Base-by-base conservation (phyloP, 2,888 invertebrate species). In the Protodeltote pygarga region DNA sequence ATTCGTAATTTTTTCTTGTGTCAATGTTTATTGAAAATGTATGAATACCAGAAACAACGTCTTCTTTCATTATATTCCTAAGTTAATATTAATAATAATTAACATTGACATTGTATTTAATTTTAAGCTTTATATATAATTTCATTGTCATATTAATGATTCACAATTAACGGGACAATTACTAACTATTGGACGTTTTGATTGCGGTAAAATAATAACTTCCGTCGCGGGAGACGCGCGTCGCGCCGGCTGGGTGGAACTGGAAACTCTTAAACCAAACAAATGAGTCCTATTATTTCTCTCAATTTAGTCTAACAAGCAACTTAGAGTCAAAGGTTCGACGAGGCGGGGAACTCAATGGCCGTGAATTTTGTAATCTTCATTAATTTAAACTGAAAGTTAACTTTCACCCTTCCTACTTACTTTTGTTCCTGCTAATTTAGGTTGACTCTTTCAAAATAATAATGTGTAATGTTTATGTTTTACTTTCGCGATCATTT, bases 341-440 rank as follows among this genome's bases (percentile, higher is more conserved):
- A 82, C 84, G 85, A 79, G 83, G 87, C 88, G 87, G 71, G 84
- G 81, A 82, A 83, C 85, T 88, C 89, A 90, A 89, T 90, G 91
- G 83, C 88, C 88, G 89, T 87, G 89, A 91, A 91, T 90, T 89
- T 88, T 85, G 86, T 90, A 89, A 92, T 91, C 89, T 91, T 86
- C 88, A 91, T 91, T 91, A 90, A 90, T 91, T 91, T 88, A 77
- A 79, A 80, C 79, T 77, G 81, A 73, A 86, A 89, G 79, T 89
- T 86, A 81, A 83, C 81, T 85, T 80, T 75, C 66, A 62, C 74
- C 75, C 76, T 77, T 81, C 75, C 73, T 77, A 75, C 70, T 81
- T 75, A 74, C 73, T 83, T 81, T 75, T 81, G 81, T 82, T 81
- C 78, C 77, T 74, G 74, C 79, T 81, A 78, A 79, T 77, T 77